These are phyloP conservation scores for Drosophila gunungcola DNA, from an alignment of 1,140 invertebrate genomes.

Conservation along the genomic window DNA sequence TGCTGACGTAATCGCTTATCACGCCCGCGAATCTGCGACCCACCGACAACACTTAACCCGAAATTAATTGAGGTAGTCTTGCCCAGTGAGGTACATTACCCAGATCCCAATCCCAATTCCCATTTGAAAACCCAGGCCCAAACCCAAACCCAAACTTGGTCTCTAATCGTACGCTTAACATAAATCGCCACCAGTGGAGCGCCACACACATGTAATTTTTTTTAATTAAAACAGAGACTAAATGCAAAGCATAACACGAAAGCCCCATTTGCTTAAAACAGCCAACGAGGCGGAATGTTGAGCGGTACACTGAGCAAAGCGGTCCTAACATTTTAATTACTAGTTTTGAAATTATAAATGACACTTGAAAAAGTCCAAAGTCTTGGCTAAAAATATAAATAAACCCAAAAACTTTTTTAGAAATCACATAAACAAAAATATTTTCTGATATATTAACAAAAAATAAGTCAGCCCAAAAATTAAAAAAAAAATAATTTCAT, in stretches of 20 bases:
- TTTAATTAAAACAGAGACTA: constrained; percentile 66
- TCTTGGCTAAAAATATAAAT: no score
- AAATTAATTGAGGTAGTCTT: constrained; percentile 66
- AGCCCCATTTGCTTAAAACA: constrained; percentile 8
- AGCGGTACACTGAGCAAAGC: constrained; percentile 8
- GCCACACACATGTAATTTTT: constrained; percentile 66
- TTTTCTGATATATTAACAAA: no score
- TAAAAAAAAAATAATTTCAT: no score
- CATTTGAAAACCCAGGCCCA: constrained; percentile 8
- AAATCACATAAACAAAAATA: no score
- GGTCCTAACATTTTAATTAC: not conserved
- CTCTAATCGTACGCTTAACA: constrained; percentile 76
- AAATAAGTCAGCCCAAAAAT: no score
- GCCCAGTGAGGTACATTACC: constrained; percentile 7
- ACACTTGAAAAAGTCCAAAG: no score
- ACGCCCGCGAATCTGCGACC: constrained; percentile 50
- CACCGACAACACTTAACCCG: constrained; percentile 60
- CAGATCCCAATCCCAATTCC: constrained; percentile 11
- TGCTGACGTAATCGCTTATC: constrained; percentile 70
- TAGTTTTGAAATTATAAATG: not conserved
- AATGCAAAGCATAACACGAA: constrained; percentile 48
- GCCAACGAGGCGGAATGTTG: constrained; percentile 22
- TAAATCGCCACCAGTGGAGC: constrained; percentile 63
- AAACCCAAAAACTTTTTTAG: no score
- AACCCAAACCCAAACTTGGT: constrained; percentile 20